Percentiles rank a stretch among this genome's conserved stretches.
These are phyloP conservation scores for Gobio occitaniae DNA, from an alignment of 2,797 vertebrate genomes.

Conservation along the genomic window DNA sequence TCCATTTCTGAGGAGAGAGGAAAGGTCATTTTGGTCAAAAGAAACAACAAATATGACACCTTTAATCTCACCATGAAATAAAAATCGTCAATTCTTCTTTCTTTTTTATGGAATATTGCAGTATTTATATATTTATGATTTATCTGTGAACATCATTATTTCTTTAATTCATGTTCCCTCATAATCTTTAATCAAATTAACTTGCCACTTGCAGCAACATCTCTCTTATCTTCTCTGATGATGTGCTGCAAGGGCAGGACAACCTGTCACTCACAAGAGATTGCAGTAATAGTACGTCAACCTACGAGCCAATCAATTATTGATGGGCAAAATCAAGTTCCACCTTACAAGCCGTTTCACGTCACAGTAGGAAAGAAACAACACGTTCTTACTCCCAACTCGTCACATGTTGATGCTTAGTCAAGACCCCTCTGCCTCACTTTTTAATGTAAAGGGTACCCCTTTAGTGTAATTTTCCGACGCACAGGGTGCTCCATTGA, in stretches of 20 bases:
- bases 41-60: background rate
- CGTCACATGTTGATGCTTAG: too few relatives aligned
- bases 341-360: too few relatives aligned
- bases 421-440: too few relatives aligned
- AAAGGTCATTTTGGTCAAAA: conserved; percentile 13
- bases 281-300: background rate
- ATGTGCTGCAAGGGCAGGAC: background rate
- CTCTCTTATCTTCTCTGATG: background rate
- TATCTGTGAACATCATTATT: background rate
- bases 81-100: background rate
- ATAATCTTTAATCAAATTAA: background rate
- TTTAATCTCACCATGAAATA: background rate
- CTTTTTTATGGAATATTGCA: background rate
- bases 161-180: background rate
- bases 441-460: too few relatives aligned
- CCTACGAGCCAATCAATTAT: background rate
- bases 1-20: conserved; percentile 72
- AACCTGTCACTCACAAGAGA: background rate
- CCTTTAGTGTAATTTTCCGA: too few relatives aligned
- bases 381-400: too few relatives aligned
- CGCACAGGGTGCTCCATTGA: too few relatives aligned
- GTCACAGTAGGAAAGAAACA: too few relatives aligned
- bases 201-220: background rate
- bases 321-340: background rate
- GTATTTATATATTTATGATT: background rate